Evolutionary conservation across 1,140 invertebrate species (phyloP), one percentile per base, ranked within the genome.

Genomic region (Oscheius sp.): DNA sequence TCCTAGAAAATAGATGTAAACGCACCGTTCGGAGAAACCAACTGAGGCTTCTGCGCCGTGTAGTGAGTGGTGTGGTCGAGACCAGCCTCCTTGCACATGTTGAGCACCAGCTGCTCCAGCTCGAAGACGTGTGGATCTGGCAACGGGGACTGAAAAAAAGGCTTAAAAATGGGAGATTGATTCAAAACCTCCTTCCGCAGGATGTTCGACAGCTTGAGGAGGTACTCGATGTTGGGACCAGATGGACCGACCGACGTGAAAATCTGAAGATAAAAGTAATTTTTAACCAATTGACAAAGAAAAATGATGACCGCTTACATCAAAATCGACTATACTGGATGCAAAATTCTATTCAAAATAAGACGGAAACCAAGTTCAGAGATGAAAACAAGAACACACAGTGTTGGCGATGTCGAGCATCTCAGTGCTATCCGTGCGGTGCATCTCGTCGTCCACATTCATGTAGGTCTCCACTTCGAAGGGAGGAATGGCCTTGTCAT

Each of bases 71-170:
- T 55, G 23, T 55, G 28, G 49, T 55, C 49, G 49, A 55, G 49
- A 55, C 15, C 15, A 26, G 15, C 15, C 49, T 55, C 49, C 23
- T 55, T 26, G 28, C 49, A 55, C 49, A 55, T 7, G 23, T 4
- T 23, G 7, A 55, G 15, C 15, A 55, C 49, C 28, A 4, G 15
- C 49, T 55, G 7, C 49, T 55, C 49, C 23, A 55, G 23, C 15
- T 55, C 49, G 28, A 55, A 55, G 15, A 55, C 49, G 28, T 55
- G 49, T 26, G 49, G 49, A 55, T 55, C 49, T 20, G 49, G 49
- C 7, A 55, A 15, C 4, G 49, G 7, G 4, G 49, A 55, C 49
- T 55, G 23, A 55, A 55, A 55, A 23, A 4, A 13, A 26, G 28
- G 4, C 7, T 7, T 13, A 4, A 55, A 55, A 23, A 23, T 13